Conservation (phyloP, 1,140 invertebrate species). For the Cydia amplana region DNA sequence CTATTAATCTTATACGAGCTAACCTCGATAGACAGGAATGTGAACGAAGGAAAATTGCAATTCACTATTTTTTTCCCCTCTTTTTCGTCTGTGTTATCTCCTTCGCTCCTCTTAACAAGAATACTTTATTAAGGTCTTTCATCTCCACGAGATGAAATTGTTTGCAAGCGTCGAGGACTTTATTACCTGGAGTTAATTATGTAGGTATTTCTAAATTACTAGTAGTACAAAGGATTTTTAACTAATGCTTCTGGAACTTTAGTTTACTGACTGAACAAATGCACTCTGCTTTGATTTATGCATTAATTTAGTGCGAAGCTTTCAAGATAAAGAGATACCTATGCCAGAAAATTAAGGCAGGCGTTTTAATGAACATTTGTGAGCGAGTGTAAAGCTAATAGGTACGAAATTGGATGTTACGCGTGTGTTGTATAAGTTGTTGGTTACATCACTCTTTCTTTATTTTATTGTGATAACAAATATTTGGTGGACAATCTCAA, state of each 20-base stretch:
- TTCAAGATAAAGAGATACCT: background rate
- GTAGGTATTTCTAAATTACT: background rate
- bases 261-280: background rate
- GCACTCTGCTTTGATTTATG: background rate
- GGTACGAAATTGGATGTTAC: background rate
- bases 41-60: conserved; percentile 9
- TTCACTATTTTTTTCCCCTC: background rate
- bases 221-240: background rate
- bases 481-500: too few relatives aligned
- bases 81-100: background rate
- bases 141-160: background rate
- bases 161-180: background rate
- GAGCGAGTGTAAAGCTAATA: background rate
- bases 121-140: conserved; percentile 1
- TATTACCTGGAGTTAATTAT: conserved; percentile 5
- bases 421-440: too few relatives aligned
- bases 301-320: background rate
- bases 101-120: background rate
- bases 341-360: background rate
- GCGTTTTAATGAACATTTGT: background rate
- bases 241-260: background rate
- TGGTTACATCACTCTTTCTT: too few relatives aligned
- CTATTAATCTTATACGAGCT: conserved; percentile 6
- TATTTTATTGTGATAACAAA: too few relatives aligned
- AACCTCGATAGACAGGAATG: background rate